Base-by-base conservation (phyloP, 2,797 vertebrate species). In the Taenioides sp. region DNA sequence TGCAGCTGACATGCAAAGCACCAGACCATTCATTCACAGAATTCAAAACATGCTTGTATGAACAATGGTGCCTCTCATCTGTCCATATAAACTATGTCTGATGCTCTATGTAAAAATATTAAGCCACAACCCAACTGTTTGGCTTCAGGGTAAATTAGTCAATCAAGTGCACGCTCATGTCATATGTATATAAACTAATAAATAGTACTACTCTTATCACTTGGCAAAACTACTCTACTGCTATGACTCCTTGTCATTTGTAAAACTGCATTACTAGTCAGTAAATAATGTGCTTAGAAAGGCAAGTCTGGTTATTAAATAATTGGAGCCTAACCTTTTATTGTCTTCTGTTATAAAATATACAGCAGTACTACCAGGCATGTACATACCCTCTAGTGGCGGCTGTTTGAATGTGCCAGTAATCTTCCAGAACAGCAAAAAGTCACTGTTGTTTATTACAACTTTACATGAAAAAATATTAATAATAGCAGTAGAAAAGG, bases 21-120 rank as follows among this genome's bases (percentile, higher is more conserved):
- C 80, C 75, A 23, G 82, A 86, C 88, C 84, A 86, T 88, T 91
- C 84, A 86, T 88, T 91, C 83, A 85, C 79, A 91, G 87, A 91
- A 91, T 88, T 88, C 80, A 90, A 91, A 91, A 89, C 88, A 85
- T 80, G 84, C 69, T 86, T 76, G 73, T 79, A 49, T 7, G 34
- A 86, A 87, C 84, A 87, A 85, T 80, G 65, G 71, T 67, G 66
- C 73, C 83, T 82, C 83, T 77, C 64, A 83, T 87, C 78, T 77
- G 65, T 59, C 72, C 25, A 52, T 87, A 70, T 83, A 88, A 91
- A 91, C 84, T 73, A 61, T 64, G 60, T 37, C 18, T 55, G 62
- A 31, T 69, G 65, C 47, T 69, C 78, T 65, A 71, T 63, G 71
- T 75, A 70, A 85, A 71, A 74, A 75, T 70, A 81, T 25, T 2